These are phyloP conservation scores for Pao palembangensis DNA, from an alignment of 2,113 vertebrate species.

Conservation along the genomic window DNA sequence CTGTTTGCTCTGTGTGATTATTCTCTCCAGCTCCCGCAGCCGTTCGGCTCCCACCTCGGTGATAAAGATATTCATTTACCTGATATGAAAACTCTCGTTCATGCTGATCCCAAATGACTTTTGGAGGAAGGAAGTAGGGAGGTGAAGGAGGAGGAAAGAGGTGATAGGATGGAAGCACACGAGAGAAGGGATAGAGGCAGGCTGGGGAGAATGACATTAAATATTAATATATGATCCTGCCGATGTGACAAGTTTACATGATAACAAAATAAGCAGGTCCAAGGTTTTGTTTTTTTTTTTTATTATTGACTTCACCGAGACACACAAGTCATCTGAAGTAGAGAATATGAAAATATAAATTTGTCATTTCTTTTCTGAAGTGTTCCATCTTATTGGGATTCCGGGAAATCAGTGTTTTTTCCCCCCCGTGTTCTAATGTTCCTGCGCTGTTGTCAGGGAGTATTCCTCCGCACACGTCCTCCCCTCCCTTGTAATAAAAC, in stretches of 20 bases:
- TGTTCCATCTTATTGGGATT: conserved; percentile 8
- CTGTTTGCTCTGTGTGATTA: conserved; percentile 70
- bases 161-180: conserved; percentile 17
- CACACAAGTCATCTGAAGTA: conserved; percentile 14
- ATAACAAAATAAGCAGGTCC: conserved; percentile 34
- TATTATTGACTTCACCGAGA: conserved; percentile 3
- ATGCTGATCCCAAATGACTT: conserved; percentile 60
- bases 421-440: not conserved
- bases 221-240: conserved; percentile 50
- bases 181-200: conserved; percentile 11
- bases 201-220: conserved; percentile 51
- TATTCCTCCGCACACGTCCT: conserved; percentile 30
- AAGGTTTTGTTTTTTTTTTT: conserved; percentile 19
- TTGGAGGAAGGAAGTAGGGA: conserved; percentile 27
- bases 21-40: conserved; percentile 58
- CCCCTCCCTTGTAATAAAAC: conserved; percentile 47
- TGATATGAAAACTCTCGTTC: conserved; percentile 71
- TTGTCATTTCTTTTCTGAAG: not conserved
- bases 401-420: conserved; percentile 5
- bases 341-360: conserved; percentile 9
- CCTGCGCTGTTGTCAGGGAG: conserved; percentile 6
- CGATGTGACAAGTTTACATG: conserved; percentile 43
- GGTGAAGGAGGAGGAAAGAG: conserved; percentile 24
- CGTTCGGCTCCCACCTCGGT: conserved; percentile 49
- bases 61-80: conserved; percentile 74